Evolutionary conservation across 2,797 vertebrate species (phyloP), one percentile per base, ranked within the genome.

Genomic region (Hipposideros larvatus): DNA sequence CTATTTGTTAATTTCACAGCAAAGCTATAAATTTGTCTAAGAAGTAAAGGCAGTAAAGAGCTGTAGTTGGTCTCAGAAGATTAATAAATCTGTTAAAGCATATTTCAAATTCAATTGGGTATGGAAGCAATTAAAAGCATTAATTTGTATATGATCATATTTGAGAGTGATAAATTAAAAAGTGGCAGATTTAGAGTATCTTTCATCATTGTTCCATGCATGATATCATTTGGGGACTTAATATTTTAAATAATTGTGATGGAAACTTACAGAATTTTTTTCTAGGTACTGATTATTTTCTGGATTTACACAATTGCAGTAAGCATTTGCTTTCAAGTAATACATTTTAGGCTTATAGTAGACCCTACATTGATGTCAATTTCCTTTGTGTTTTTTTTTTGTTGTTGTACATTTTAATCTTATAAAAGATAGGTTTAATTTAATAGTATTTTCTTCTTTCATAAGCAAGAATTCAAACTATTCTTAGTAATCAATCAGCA

Each of bases 1-100:
- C 61, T 96, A 95, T 91, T 95, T 96, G 90, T 88, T 93, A 90
- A 86, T 88, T 96, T 97, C 95, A 96, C 7, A 92, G 53, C 48
- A 86, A 91, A 96, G 84, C 94, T 78, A 97, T 87, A 94, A 94
- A 91, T 91, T 90, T 96, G 43, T 80, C 53, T 34, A 51, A 93
- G 55, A 87, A 87, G 15, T 90, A 92, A 26, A 11, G 24, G 46
- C 18, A 96, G 61, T 79, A 94, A 96, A 92, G 61, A 87, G 1
- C 11, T 95, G 5, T 61, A 88, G 75, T 41, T 91, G n/a, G 7
- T 82, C 55, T 91, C 48, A 87, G 37, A 73, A 94, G 41, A 96
- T 61, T 21, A 91, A 97, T 96, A 90, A 85, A 94, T 53, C 74
- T 65, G 15, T 90, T 74, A 88, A 89, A 96, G 18, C 4, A 63